Evolutionary conservation across 2,113 vertebrate species (phyloP).

Genomic region (Psittacula cyanocephala): DNA sequence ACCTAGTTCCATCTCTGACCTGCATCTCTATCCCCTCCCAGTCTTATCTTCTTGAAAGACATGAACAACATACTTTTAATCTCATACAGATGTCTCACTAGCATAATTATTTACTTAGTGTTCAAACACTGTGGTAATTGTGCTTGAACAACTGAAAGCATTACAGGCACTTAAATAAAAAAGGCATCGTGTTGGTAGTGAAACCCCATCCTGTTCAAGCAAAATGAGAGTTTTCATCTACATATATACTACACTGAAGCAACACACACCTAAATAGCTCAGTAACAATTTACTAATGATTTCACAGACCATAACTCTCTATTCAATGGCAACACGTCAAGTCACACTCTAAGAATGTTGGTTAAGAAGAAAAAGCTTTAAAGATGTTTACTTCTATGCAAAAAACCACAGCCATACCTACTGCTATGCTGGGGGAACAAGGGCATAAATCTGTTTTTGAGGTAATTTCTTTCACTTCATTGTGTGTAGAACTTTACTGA

Average conservation of each 20-base stretch:
- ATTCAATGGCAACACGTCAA: not conserved
- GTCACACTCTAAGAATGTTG: not conserved
- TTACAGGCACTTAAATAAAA: not conserved
- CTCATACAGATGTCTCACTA: not conserved
- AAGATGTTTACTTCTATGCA: not conserved
- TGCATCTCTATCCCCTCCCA: not conserved
- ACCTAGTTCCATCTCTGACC: not conserved
- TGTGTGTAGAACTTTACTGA: not conserved
- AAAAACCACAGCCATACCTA: not conserved
- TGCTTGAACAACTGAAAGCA: conserved; percentile 1
- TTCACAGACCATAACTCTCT: not conserved
- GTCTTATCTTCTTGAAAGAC: not conserved
- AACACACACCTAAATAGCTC: not conserved
- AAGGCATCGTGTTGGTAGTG: not conserved
- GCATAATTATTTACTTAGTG: not conserved
- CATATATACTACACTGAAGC: not conserved
- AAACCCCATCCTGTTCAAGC: not conserved
- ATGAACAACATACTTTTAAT: not conserved
- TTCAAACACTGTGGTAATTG: not conserved
- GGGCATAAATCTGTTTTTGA: not conserved
- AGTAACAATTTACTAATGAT: not conserved
- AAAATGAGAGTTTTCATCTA: not conserved
- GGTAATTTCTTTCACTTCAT: not conserved
- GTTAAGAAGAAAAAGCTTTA: not conserved
- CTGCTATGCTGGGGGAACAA: not conserved